Evolutionary conservation across 2,797 vertebrate genomes (phyloP).

Genomic region (Acipenser ruthenus): DNA sequence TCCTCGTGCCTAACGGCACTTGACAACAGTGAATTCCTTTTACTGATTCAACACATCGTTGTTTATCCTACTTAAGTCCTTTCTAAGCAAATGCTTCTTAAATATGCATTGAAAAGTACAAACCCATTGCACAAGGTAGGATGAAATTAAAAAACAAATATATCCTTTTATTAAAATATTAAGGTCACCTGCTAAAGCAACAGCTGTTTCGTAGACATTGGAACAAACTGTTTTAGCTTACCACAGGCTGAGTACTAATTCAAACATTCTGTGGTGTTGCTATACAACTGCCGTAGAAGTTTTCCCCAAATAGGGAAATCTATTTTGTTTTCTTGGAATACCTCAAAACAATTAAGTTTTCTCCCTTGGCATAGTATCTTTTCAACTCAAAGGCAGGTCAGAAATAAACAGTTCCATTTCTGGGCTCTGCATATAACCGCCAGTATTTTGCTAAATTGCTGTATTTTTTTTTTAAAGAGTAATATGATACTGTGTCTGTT

Average conservation of each 20-base stretch:
- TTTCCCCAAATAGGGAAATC: neutral
- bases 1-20: too few species aligned
- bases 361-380: conserved; percentile 1
- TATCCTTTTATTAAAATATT: neutral
- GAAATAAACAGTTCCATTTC: conserved; percentile 4
- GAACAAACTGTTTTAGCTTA: neutral
- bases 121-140: neutral
- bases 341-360: conserved; percentile 13
- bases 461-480: conserved; percentile 14
- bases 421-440: conserved; percentile 10
- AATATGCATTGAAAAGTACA: neutral
- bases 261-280: conserved; percentile 3
- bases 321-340: conserved; percentile 4
- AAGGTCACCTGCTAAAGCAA: neutral
- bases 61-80: too few species aligned
- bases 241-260: conserved; percentile 7
- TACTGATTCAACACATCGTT: too few species aligned
- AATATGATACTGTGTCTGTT: conserved; percentile 10
- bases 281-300: neutral
- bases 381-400: conserved; percentile 9
- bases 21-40: too few species aligned
- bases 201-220: neutral
- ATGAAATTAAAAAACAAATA: neutral
- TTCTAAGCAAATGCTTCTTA: neutral
- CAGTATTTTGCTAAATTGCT: conserved; percentile 7